Conservation (phyloP, 1,140 invertebrate species). For the Drosophila asahinai region DNA sequence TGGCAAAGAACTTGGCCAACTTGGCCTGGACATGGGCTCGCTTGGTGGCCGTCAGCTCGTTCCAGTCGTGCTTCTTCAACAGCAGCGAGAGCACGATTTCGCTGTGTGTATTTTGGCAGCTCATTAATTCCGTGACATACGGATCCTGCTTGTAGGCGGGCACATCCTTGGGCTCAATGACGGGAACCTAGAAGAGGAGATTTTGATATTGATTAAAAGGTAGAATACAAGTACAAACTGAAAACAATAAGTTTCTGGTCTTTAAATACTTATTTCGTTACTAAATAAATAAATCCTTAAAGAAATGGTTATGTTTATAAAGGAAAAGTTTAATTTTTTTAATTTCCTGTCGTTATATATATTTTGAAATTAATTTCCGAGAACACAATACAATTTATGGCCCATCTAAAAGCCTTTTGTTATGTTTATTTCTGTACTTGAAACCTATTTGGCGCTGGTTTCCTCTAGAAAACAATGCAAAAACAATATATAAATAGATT, state of each 20-base stretch:
- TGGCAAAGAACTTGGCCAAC: conserved; percentile 82
- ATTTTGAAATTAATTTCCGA: not conserved
- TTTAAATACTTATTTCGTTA: not conserved
- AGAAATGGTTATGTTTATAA: no score
- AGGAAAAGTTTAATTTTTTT: no score
- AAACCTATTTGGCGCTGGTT: conserved; percentile 6
- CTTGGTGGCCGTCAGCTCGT: conserved; percentile 66
- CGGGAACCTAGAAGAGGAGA: conserved; percentile 52
- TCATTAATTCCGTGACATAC: conserved; percentile 78
- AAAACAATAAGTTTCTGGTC: no score
- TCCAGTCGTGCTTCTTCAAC: conserved; percentile 78
- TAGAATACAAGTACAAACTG: no score
- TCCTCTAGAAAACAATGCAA: conserved; percentile 14
- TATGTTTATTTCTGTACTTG: not conserved
- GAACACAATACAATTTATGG: not conserved
- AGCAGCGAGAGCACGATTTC: conserved; percentile 81
- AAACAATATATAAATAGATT: not conserved
- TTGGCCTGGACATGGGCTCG: conserved; percentile 75
- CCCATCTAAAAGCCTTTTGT: not conserved
- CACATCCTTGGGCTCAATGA: conserved; percentile 79
- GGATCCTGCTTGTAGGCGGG: conserved; percentile 76
- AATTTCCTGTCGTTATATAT: no score
- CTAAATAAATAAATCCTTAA: not conserved
- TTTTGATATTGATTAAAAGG: not conserved
- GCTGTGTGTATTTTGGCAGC: conserved; percentile 71